Percentiles rank a stretch among this genome's conserved stretches.
Evolutionary conservation across 2,797 vertebrate genomes (phyloP).

Genomic region (Lagorchestes hirsutus): DNA sequence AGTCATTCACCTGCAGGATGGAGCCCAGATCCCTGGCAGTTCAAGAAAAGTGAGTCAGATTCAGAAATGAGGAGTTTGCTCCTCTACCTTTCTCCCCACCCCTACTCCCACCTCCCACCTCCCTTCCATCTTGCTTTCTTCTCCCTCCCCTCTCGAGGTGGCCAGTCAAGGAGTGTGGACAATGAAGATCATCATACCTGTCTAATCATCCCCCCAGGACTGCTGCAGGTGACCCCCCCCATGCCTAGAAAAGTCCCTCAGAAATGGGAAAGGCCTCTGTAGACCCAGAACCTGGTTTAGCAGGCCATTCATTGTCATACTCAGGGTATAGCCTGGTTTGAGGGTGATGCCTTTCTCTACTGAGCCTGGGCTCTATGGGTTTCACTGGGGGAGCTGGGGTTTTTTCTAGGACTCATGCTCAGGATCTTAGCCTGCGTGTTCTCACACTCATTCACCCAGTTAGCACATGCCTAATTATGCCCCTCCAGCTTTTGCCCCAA

Average conservation of each 20-base stretch:
- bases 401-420: not conserved
- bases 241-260: too few species aligned
- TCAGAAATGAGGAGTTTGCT: too few species aligned
- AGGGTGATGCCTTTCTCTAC: not conserved
- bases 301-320: not conserved
- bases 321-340: not conserved
- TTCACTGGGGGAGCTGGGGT: not conserved
- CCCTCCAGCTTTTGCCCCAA: not conserved
- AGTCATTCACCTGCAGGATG: conserved; percentile 60
- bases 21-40: conserved; percentile 35
- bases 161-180: not conserved
- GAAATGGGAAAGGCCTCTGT: too few species aligned
- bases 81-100: too few species aligned
- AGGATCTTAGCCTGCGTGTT: not conserved
- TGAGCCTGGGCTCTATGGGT: not conserved
- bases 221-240: not conserved
- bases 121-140: not conserved
- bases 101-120: too few species aligned
- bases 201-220: too few species aligned
- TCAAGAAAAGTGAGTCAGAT: too few species aligned
- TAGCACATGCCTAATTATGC: not conserved
- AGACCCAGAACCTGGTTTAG: too few species aligned
- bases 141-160: not conserved
- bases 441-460: too few species aligned
- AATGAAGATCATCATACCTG: not conserved